These are phyloP conservation scores for Smutsia gigantea DNA, from an alignment of 2,797 vertebrate genomes.

Conservation along the genomic window DNA sequence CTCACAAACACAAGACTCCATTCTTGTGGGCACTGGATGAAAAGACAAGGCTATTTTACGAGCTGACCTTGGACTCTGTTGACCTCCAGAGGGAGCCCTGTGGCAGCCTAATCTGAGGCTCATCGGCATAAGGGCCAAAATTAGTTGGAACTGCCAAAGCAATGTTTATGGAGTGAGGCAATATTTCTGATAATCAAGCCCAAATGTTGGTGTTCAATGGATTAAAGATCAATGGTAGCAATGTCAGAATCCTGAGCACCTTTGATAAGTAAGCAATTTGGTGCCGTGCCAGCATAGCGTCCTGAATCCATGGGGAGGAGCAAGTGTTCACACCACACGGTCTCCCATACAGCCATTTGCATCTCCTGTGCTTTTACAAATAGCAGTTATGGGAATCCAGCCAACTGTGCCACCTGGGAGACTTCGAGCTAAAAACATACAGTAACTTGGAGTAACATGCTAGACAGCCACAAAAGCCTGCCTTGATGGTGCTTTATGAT, in stretches of 20 bases:
- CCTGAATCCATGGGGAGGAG: background rate
- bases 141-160: background rate
- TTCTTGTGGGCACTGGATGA: background rate
- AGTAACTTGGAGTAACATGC: background rate
- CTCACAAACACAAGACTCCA: background rate
- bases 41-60: background rate
- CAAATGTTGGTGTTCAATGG: background rate
- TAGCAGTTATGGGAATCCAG: background rate
- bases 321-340: background rate
- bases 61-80: background rate
- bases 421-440: background rate
- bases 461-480: background rate
- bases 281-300: background rate
- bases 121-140: background rate
- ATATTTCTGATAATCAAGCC: background rate
- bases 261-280: conserved; percentile 8
- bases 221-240: background rate
- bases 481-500: background rate
- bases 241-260: background rate
- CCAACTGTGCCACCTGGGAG: background rate
- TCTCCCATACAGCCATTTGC: background rate
- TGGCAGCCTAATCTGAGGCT: background rate
- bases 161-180: conserved; percentile 17
- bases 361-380: background rate
- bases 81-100: conserved; percentile 56